Evolutionary conservation across 2,797 vertebrate genomes (phyloP), one percentile per base, ranked within the genome.

Genomic region (Tenualosa ilisha): DNA sequence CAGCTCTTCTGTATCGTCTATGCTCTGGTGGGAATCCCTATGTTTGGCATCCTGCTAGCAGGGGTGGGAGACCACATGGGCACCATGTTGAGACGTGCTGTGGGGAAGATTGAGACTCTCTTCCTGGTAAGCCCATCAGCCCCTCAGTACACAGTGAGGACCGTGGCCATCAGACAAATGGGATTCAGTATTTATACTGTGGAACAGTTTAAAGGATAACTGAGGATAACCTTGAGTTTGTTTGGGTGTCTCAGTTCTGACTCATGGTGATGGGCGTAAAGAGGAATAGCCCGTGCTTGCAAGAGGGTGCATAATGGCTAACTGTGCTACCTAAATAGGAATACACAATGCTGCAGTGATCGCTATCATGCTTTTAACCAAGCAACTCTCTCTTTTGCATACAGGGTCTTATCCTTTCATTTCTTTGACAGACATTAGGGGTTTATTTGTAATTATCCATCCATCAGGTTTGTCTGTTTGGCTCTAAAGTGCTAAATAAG

Each of bases 1-100:
- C 97, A 97, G 90, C 88, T 97, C 84, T 98, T 98, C 93, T 98
- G 97, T 59, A 96, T 98, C 86, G 97, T 97, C 90, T 98, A 97
- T 12, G 97, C 97, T 0, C 93, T 98, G 89, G 95, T 98, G 88
- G 97, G 97, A 51, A 98, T 98, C 87, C 97, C 97, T 0, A 96
- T 98, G 92, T 98, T 98, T 81, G 97, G 97, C 85, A 97, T 98
- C 56, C 94, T 98, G 87, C 94, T 98, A 24, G 97, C 97, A 0
- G 97, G 97, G 65, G 97, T 98, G 2, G 96, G 97, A 0, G 97
- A 98, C 91, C 97, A 97, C 89, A 93, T 98, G 91, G 97, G 97
- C 87, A 97, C 96, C 0, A 93, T 96, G 89, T 94, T 98, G 84
- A 92, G 97, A 54, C 95, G 89, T 43, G 96, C 96, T 26, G 97